Evolutionary conservation across 2,888 invertebrate species (phyloP).

Genomic region (Lymantria dispar): DNA sequence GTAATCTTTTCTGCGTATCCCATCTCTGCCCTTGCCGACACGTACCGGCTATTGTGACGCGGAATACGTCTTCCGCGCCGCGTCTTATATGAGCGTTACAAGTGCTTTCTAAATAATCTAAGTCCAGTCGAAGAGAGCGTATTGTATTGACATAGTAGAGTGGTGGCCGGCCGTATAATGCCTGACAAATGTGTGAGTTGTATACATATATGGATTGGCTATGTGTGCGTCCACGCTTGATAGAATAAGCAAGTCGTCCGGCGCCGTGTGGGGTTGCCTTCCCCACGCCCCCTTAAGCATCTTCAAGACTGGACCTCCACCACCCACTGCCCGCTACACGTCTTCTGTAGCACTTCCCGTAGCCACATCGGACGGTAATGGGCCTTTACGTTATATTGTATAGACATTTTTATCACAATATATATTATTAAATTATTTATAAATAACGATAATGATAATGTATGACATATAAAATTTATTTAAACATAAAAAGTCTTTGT

Average conservation of each 20-base stretch:
- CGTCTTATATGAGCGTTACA: conserved; percentile 83
- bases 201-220: conserved; percentile 44
- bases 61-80: conserved; percentile 77
- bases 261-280: conserved; percentile 56
- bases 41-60: conserved; percentile 81
- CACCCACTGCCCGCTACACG: conserved; percentile 75
- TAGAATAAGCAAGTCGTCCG: conserved; percentile 82
- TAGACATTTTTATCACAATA: conserved; percentile 34
- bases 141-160: conserved; percentile 83
- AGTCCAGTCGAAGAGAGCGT: conserved; percentile 82
- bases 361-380: conserved; percentile 75
- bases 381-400: conserved; percentile 69
- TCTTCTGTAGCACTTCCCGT: conserved; percentile 77
- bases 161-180: conserved; percentile 82
- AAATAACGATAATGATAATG: conserved; percentile 26
- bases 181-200: conserved; percentile 57
- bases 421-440: conserved; percentile 59
- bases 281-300: conserved; percentile 64
- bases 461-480: too few species aligned
- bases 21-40: conserved; percentile 70
- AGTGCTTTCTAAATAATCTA: conserved; percentile 84
- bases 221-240: conserved; percentile 77
- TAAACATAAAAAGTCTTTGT: too few species aligned
- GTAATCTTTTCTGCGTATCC: conserved; percentile 79
- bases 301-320: conserved; percentile 80